phyloP scores from a whole-genome alignment of 2,888 invertebrate genomes.

The Escarpia spicata region DNA sequence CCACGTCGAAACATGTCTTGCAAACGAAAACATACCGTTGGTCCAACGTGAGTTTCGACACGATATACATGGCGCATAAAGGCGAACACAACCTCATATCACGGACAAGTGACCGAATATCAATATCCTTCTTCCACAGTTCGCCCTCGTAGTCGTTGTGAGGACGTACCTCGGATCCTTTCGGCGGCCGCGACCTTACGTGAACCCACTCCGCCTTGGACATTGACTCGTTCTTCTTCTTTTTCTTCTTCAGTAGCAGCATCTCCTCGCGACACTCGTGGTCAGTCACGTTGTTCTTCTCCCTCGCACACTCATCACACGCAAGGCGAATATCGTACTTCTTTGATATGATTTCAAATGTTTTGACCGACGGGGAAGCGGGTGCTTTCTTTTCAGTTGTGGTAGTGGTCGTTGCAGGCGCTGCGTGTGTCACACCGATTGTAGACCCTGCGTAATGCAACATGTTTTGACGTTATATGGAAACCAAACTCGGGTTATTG shows the following conservation, averaged over 20 bases:
- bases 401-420: neutral
- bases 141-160: constrained; percentile 28
- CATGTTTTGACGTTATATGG: too few relatives aligned
- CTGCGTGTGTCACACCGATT: neutral
- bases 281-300: neutral
- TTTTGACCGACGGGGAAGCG: neutral
- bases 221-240: neutral
- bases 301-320: neutral
- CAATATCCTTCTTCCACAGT: constrained; percentile 26
- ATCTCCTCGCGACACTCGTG: neutral
- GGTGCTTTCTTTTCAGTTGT: neutral
- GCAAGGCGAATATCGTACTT: neutral
- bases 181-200: neutral
- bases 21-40: constrained; percentile 23
- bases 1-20: constrained; percentile 23
- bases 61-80: constrained; percentile 17
- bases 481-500: neutral
- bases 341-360: neutral
- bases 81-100: constrained; percentile 23
- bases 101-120: constrained; percentile 22
- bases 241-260: neutral
- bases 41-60: constrained; percentile 20
- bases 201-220: neutral
- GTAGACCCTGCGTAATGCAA: neutral
- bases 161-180: neutral